Conservation (phyloP, 2,113 vertebrate genomes). For the Zonotrichia leucophrys region DNA sequence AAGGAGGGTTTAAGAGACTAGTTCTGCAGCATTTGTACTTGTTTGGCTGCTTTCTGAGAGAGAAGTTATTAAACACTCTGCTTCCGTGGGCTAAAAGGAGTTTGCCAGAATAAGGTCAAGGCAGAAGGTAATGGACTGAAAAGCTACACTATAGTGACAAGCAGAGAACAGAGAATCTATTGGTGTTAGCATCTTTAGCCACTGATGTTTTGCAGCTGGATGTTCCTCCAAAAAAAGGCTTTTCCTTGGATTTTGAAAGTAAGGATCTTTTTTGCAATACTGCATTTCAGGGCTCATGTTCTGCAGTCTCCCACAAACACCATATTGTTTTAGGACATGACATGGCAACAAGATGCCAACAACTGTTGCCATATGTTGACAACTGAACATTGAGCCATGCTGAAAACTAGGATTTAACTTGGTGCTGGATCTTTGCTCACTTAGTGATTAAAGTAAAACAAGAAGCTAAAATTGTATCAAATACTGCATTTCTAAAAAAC, state of each 20-base stretch:
- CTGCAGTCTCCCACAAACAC: background rate
- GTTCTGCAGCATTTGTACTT: background rate
- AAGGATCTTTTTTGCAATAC: background rate
- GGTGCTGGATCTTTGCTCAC: background rate
- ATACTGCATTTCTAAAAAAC: background rate
- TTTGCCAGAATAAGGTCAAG: conserved; percentile 32
- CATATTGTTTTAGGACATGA: rapidly evolving
- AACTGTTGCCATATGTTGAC: background rate
- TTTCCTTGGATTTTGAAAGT: background rate
- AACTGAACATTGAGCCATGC: background rate
- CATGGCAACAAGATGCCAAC: background rate
- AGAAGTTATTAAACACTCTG: background rate
- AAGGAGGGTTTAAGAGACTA: background rate
- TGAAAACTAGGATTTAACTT: background rate
- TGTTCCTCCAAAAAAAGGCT: background rate
- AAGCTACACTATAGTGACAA: background rate
- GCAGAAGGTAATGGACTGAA: background rate
- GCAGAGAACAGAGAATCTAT: background rate
- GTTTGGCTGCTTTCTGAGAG: background rate
- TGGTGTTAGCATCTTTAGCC: background rate
- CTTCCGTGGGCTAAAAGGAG: background rate
- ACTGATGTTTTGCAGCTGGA: background rate
- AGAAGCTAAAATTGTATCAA: background rate
- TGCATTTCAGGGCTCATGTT: background rate
- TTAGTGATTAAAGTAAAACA: background rate